Base-by-base conservation (phyloP, 2,797 vertebrate species). In the Spinibarbus caldwelli region DNA sequence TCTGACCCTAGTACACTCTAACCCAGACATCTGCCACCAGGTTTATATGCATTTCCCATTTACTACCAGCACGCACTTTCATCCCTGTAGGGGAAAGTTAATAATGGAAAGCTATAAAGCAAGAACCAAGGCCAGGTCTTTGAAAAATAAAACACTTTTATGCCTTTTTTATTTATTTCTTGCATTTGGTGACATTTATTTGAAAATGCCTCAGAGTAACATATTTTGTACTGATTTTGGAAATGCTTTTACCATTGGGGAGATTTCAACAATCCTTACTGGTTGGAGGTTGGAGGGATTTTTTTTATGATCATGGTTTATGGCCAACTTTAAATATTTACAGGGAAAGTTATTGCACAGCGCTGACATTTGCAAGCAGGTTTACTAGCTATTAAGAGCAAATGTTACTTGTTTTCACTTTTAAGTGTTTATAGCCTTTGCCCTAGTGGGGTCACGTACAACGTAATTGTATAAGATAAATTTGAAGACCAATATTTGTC, bases 61-160 rank as follows among this genome's bases (percentile, higher is more conserved):
- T 90, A 89, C 80, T 85, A 64, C 80, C 77, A 70, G 36, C 67
- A 81, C 49, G 26, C 11, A 5, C 47, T 59, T 38, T 52, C 59
- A 29, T 83, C 84, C 76, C 82, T 73, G 68, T 78, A 54, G 64
- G 71, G 78, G 62, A 41, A 45, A 70, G 82, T 72, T 88, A 86
- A 87, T 90, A 88, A 88, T 89, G 82, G 85, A 86, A 86, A 70
- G 67, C 59, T 80, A 29, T 86, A 81, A 88, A 80, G 78, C 29
- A 21, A 77, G 75, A 87, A 54, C 80, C 41, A 21, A 80, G 62
- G 68, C 71, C 82, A 86, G 41, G 43, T 54, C 73, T 78, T 73
- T 82, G 36, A 57, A 79, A 85, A 85, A 52, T 72, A 54, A 29
- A 86, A 75, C 76, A 85, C 29, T 52, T 78, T 66, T 70, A 64